Conservation (phyloP, 2,113 vertebrate species). For the Nerophis ophidion region DNA sequence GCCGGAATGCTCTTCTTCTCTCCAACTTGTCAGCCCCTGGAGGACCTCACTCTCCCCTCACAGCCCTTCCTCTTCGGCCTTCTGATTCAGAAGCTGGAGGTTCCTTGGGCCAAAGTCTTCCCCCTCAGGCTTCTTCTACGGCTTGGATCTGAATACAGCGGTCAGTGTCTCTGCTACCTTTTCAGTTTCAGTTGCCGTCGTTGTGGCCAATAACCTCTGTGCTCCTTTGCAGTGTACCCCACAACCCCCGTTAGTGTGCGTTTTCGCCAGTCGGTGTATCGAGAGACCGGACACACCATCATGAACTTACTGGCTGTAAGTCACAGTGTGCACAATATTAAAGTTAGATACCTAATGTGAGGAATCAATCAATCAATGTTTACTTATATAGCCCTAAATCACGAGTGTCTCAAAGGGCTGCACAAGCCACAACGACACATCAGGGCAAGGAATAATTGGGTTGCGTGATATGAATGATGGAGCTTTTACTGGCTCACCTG, state of each 20-base stretch:
- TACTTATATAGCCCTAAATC: no score
- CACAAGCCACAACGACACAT: no score
- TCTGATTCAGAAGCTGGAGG: slow-evolving; percentile 90
- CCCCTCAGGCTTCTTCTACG: slow-evolving; percentile 87
- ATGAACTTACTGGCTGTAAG: slow-evolving; percentile 93
- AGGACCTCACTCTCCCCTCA: slow-evolving; percentile 76
- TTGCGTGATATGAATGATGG: no score
- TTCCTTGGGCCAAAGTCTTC: slow-evolving; percentile 94
- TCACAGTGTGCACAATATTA: slow-evolving; percentile 34
- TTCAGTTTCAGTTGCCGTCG: background rate
- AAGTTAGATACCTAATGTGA: no score
- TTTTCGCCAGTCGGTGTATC: slow-evolving; percentile 81
- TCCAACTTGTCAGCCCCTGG: slow-evolving; percentile 80
- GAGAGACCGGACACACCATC: slow-evolving; percentile 89
- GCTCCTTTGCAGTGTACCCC: slow-evolving; percentile 77
- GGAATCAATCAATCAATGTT: no score
- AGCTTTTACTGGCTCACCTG: no score
- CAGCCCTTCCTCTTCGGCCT: slow-evolving; percentile 82
- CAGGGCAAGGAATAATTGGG: no score
- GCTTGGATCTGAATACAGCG: slow-evolving; percentile 81
- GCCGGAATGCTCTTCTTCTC: slow-evolving; percentile 90
- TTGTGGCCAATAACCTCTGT: background rate
- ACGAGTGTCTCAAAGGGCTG: no score
- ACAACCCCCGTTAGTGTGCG: slow-evolving; percentile 77
- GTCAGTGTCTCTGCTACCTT: slow-evolving; percentile 59